Conservation (phyloP, 1,140 invertebrate genomes). For the Prorops nasuta region DNA sequence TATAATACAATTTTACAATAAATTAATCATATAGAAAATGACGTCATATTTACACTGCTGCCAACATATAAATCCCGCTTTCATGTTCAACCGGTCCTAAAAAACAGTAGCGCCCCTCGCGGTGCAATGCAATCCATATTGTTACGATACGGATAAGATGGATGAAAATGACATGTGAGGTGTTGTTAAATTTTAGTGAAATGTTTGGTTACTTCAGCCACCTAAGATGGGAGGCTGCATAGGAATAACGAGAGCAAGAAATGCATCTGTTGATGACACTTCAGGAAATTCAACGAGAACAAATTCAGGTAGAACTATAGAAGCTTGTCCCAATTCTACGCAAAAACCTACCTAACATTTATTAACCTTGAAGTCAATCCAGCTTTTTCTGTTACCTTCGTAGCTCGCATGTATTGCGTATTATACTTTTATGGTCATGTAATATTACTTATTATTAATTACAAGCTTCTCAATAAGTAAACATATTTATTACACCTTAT, state of each 20-base stretch:
- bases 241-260: constrained; percentile 75
- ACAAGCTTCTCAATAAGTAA: constrained; percentile 9
- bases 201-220: constrained; percentile 53
- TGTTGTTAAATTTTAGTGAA: constrained; percentile 52
- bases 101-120: constrained; percentile 19
- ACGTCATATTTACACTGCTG: no score
- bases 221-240: constrained; percentile 80
- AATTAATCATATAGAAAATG: no score
- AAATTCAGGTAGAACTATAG: constrained; percentile 64
- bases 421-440: constrained; percentile 10
- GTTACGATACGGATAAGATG: constrained; percentile 37
- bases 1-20: no score
- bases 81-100: no score
- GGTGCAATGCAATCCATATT: constrained; percentile 9
- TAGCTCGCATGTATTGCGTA: constrained; percentile 23
- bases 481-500: neutral
- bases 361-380: constrained; percentile 30
- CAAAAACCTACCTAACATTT: constrained; percentile 14
- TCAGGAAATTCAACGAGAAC: constrained; percentile 74
- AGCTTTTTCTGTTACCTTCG: constrained; percentile 20
- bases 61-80: no score
- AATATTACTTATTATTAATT: neutral
- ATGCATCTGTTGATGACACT: constrained; percentile 73
- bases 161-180: constrained; percentile 52
- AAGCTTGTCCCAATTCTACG: neutral